Conservation (phyloP, 2,888 invertebrate species). For the Tetrapedia diversipes region DNA sequence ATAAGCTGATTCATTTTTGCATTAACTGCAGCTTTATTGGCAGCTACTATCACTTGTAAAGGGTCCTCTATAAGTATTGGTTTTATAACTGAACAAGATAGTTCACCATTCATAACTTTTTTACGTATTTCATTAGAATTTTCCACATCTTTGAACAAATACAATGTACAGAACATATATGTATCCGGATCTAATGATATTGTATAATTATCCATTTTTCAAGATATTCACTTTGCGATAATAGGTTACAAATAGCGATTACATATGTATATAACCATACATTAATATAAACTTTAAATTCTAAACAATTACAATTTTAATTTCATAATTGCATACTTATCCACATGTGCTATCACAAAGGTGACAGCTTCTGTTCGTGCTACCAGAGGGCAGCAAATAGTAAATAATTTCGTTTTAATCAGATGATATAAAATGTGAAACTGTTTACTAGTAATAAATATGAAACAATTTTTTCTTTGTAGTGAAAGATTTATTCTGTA, state of each 20-base stretch:
- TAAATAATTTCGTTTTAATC: too few relatives aligned
- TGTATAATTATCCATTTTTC: constrained; percentile 64
- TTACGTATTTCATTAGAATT: constrained; percentile 85
- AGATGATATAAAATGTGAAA: too few relatives aligned
- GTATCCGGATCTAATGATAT: constrained; percentile 83
- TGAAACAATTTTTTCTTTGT: too few relatives aligned
- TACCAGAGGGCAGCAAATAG: too few relatives aligned
- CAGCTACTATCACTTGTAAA: constrained; percentile 87
- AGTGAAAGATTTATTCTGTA: too few relatives aligned
- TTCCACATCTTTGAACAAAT: constrained; percentile 85
- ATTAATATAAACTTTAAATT: too few relatives aligned
- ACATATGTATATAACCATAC: too few relatives aligned
- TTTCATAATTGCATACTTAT: too few relatives aligned
- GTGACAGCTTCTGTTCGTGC: too few relatives aligned
- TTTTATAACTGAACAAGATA: constrained; percentile 87
- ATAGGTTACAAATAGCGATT: constrained; percentile 4
- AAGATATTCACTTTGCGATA: not conserved
- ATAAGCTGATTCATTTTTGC: constrained; percentile 84
- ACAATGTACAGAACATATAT: constrained; percentile 83
- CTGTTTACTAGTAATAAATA: too few relatives aligned
- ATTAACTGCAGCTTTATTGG: constrained; percentile 86
- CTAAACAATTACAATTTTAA: too few relatives aligned
- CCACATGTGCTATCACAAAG: too few relatives aligned
- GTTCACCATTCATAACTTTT: constrained; percentile 84
- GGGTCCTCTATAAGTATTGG: constrained; percentile 86